A percentile compares a stretch with the other conserved stretches of the same genome.
Evolutionary conservation across 2,888 invertebrate genomes (phyloP).

Genomic region (Zaprionus bogoriensis): DNA sequence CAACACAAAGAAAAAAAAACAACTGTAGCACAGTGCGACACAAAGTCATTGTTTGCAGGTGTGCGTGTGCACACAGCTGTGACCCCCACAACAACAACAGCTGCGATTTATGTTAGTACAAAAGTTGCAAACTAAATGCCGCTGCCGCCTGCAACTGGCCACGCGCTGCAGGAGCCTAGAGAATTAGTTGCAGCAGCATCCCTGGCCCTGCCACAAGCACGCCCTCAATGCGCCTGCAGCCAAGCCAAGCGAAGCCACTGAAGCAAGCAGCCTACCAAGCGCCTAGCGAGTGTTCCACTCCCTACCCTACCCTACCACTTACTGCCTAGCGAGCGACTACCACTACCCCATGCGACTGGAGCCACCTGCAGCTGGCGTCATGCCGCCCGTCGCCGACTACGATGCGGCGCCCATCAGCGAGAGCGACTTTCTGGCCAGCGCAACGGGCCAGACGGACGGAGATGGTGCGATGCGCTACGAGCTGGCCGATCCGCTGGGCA

Average conservation of each 20-base stretch:
- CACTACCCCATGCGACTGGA: constrained; percentile 48
- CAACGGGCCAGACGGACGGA: constrained; percentile 33
- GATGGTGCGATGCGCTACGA: constrained; percentile 53
- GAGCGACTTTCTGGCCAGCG: constrained; percentile 72
- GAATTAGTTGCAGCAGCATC: too few species aligned
- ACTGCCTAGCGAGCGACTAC: not conserved
- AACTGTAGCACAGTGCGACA: not conserved
- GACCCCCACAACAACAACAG: constrained; percentile 10
- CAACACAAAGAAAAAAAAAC: constrained; percentile 14
- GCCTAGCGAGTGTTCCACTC: too few species aligned
- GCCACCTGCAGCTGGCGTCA: constrained; percentile 37
- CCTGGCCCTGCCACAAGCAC: too few species aligned
- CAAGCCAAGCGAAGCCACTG: too few species aligned
- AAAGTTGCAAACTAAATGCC: constrained; percentile 44
- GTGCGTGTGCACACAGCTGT: constrained; percentile 29
- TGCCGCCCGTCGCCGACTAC: constrained; percentile 55
- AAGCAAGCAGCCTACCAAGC: too few species aligned
- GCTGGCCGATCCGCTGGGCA: constrained; percentile 35
- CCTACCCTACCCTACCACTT: too few species aligned
- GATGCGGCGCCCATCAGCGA: constrained; percentile 61
- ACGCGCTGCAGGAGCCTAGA: too few species aligned
- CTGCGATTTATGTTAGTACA: constrained; percentile 50
- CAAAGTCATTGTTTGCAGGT: constrained; percentile 24
- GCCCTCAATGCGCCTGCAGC: too few species aligned
- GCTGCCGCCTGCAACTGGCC: not conserved